Evolutionary conservation across 2,888 invertebrate species (phyloP).

Genomic region (Petrophora chlorosata): DNA sequence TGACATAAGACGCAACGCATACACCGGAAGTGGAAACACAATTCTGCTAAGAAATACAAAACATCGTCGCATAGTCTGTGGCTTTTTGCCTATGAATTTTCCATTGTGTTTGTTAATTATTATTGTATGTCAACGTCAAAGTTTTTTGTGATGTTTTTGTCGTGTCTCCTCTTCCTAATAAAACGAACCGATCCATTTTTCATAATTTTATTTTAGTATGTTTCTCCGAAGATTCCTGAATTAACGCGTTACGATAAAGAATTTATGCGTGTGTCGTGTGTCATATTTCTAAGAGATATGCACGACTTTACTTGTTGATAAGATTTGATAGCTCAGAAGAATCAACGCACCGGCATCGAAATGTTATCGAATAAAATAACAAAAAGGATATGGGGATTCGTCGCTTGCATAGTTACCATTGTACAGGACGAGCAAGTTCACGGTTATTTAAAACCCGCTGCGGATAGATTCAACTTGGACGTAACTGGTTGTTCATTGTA

Average conservation of each 20-base stretch:
- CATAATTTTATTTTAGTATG: no score
- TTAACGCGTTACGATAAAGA: not conserved
- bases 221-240: not conserved
- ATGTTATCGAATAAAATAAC: constrained; percentile 57
- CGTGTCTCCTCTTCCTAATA: no score
- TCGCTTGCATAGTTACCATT: constrained; percentile 43
- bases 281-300: constrained; percentile 13
- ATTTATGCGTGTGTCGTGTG: not conserved
- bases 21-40: no score
- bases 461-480: constrained; percentile 60
- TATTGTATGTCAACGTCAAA: no score
- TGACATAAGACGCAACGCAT: no score
- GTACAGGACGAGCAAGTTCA: constrained; percentile 51
- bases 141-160: no score
- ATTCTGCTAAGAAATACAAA: no score
- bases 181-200: no score
- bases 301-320: constrained; percentile 11
- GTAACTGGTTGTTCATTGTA: constrained; percentile 64
- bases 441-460: constrained; percentile 52
- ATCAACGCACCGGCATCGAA: constrained; percentile 51
- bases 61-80: no score
- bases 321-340: constrained; percentile 17
- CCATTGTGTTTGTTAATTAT: no score
- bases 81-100: no score
- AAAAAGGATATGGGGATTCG: constrained; percentile 47